Evolutionary conservation across 2,888 invertebrate species (phyloP).

Genomic region (Heterodera filipjevi): DNA sequence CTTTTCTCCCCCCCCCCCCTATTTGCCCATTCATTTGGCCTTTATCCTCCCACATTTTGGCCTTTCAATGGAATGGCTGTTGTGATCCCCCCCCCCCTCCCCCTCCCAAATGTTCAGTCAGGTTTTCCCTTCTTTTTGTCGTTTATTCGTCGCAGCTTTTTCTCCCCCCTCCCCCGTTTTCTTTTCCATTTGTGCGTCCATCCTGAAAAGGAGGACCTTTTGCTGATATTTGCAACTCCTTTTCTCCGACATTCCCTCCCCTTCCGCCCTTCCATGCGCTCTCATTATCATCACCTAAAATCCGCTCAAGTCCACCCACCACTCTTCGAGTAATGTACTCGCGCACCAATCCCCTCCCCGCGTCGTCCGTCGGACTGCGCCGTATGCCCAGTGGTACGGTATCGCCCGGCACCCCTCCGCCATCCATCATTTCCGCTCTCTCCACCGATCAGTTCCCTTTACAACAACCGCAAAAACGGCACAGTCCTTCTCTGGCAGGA

Average conservation of each 20-base stretch:
- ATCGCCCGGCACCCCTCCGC: constrained; percentile 17
- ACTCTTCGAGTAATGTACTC: neutral
- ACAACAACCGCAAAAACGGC: constrained; percentile 12
- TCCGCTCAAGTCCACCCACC: neutral
- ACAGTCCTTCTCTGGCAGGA: neutral
- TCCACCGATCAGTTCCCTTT: neutral
- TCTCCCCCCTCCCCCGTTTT: neutral
- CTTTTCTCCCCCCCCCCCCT: neutral
- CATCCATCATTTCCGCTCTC: constrained; percentile 9
- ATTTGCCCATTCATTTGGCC: neutral
- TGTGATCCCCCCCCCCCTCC: neutral
- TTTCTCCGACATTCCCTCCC: neutral
- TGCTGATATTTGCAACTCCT: neutral
- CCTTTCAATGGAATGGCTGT: neutral
- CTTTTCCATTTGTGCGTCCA: neutral
- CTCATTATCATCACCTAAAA: too few species aligned
- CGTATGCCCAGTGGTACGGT: constrained; percentile 15
- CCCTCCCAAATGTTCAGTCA: constrained; percentile 8
- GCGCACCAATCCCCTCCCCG: neutral
- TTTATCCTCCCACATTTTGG: neutral
- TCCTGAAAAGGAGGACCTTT: neutral
- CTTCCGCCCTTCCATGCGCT: neutral
- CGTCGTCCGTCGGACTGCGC: neutral
- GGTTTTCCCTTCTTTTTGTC: neutral
- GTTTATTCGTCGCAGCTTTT: constrained; percentile 6